Percentiles rank a stretch among this genome's conserved stretches.
These are phyloP conservation scores for Varecia variegata DNA, from an alignment of 2,797 vertebrate species.

Conservation along the genomic window DNA sequence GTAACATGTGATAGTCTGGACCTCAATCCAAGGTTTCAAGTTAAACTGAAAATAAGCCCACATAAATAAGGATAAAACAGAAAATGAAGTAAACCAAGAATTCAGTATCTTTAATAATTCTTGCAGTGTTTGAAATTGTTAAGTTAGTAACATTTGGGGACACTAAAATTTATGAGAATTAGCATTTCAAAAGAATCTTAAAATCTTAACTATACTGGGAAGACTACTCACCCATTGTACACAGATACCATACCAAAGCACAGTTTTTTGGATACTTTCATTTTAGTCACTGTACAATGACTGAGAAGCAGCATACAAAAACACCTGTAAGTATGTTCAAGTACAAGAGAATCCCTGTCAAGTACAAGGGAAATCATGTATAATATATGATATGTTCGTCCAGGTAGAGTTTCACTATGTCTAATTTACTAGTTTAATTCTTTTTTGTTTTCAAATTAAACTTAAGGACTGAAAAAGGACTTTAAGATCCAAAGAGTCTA, in stretches of 20 bases:
- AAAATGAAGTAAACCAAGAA: constrained; percentile 28
- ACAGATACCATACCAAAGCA: background rate
- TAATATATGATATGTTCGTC: background rate
- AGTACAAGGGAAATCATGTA: background rate
- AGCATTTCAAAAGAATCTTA: background rate
- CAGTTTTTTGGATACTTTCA: background rate
- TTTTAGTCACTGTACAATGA: background rate
- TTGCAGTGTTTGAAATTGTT: background rate
- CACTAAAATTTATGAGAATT: background rate
- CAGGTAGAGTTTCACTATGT: background rate
- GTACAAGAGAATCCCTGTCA: background rate
- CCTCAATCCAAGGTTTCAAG: constrained; percentile 12
- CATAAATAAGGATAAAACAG: background rate
- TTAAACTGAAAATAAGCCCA: constrained; percentile 7
- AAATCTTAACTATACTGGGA: background rate
- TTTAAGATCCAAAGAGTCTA: background rate
- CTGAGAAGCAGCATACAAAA: background rate
- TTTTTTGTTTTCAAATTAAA: background rate
- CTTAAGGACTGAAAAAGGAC: background rate
- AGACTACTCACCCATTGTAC: background rate
- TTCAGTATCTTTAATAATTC: background rate
- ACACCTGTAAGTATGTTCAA: background rate
- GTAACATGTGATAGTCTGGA: background rate
- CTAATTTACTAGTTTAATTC: background rate
- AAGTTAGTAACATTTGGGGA: background rate